These are phyloP conservation scores for Fragum sueziense DNA, from an alignment of 2,888 invertebrate species.

Conservation along the genomic window DNA sequence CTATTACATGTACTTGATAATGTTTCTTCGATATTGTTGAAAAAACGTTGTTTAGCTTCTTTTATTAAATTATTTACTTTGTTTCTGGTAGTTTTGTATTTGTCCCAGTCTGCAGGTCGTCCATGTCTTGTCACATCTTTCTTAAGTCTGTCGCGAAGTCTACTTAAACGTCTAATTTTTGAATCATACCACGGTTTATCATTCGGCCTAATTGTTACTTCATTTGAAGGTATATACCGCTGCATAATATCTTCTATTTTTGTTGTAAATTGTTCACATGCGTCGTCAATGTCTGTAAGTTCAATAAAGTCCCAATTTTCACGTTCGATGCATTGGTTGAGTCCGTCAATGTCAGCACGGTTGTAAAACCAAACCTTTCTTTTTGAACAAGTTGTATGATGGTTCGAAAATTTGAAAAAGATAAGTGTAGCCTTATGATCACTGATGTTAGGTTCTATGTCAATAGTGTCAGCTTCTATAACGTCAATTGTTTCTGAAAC, in stretches of 20 bases:
- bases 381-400: not conserved
- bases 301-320: constrained; percentile 17
- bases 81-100: constrained; percentile 26
- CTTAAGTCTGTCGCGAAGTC: constrained; percentile 24
- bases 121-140: constrained; percentile 10
- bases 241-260: not conserved
- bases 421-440: constrained; percentile 18
- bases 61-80: constrained; percentile 27
- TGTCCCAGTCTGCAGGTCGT: constrained; percentile 5
- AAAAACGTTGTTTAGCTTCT: constrained; percentile 1
- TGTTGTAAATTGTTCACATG: not conserved
- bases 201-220: constrained; percentile 10
- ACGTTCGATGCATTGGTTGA: not conserved
- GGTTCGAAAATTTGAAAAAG: not conserved
- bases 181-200: constrained; percentile 36
- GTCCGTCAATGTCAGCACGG: constrained; percentile 1
- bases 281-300: not conserved
- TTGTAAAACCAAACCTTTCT: constrained; percentile 10
- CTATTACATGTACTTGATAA: constrained; percentile 6
- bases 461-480: not conserved
- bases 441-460: constrained; percentile 1
- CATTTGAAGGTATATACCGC: constrained; percentile 23
- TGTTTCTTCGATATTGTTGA: not conserved
- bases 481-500: not conserved
- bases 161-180: constrained; percentile 1